These are phyloP conservation scores for Corynorhinus townsendii DNA, from an alignment of 2,113 vertebrate species.

Conservation along the genomic window DNA sequence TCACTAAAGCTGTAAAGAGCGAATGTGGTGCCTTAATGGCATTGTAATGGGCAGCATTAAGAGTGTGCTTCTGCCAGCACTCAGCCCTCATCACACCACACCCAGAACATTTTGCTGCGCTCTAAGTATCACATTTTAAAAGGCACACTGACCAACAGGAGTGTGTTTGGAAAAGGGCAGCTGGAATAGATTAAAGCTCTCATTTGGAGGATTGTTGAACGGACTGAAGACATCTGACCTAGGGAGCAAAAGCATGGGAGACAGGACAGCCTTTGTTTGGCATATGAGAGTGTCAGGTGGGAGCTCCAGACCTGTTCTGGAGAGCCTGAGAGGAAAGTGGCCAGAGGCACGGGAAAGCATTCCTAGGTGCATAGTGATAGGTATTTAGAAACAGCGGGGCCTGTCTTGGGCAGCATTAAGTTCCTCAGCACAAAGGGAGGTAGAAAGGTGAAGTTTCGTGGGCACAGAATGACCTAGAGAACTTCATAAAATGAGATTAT, in stretches of 20 bases:
- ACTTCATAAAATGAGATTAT: background rate
- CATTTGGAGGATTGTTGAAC: background rate
- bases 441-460: background rate
- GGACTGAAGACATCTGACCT: background rate
- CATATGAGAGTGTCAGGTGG: background rate
- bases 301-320: background rate
- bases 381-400: background rate
- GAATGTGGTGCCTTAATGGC: background rate
- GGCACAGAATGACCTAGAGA: background rate
- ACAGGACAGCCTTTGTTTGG: background rate
- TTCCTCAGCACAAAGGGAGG: background rate
- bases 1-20: background rate
- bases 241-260: background rate
- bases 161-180: background rate
- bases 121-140: background rate
- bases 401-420: background rate
- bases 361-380: background rate
- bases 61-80: background rate
- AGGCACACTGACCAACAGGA: background rate
- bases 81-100: background rate
- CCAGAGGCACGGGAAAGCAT: background rate
- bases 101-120: background rate
- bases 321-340: background rate
- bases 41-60: background rate
- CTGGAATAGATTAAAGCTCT: background rate